These are phyloP conservation scores for Platysteira castanea DNA, from an alignment of 2,113 vertebrate genomes.

Conservation along the genomic window DNA sequence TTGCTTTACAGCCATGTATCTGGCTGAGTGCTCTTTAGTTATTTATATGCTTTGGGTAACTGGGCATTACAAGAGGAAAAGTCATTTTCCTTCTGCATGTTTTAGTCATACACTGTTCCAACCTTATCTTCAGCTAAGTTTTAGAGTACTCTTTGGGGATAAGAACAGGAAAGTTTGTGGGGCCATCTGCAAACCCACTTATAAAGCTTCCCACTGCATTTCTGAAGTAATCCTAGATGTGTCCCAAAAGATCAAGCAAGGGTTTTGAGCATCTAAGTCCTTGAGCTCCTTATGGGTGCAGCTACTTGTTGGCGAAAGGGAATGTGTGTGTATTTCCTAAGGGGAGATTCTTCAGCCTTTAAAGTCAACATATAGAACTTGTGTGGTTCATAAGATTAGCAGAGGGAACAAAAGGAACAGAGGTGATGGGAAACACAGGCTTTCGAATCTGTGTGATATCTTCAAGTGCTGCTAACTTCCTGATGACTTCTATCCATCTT, in stretches of 20 bases:
- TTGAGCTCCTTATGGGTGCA: background rate
- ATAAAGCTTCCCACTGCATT: background rate
- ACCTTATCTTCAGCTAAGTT: background rate
- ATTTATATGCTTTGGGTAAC: slow-evolving; percentile 20
- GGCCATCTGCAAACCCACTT: background rate
- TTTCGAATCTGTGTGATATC: background rate
- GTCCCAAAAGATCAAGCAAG: background rate
- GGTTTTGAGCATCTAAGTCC: background rate
- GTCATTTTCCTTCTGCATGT: background rate
- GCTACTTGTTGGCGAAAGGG: background rate
- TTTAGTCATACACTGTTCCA: background rate
- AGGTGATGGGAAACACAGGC: background rate
- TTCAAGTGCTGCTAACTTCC: background rate
- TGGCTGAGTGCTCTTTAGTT: slow-evolving; percentile 9
- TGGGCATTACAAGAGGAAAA: background rate
- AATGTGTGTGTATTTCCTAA: background rate
- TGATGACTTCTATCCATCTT: background rate
- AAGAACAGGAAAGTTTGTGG: background rate
- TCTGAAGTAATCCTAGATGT: background rate
- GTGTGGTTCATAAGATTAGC: background rate
- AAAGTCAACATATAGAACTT: background rate
- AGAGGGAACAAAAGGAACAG: background rate
- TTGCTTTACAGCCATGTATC: background rate
- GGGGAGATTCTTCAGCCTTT: background rate
- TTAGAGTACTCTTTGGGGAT: background rate